Conservation (phyloP, 2,888 invertebrate genomes). For the Scaptomyza parva region DNA sequence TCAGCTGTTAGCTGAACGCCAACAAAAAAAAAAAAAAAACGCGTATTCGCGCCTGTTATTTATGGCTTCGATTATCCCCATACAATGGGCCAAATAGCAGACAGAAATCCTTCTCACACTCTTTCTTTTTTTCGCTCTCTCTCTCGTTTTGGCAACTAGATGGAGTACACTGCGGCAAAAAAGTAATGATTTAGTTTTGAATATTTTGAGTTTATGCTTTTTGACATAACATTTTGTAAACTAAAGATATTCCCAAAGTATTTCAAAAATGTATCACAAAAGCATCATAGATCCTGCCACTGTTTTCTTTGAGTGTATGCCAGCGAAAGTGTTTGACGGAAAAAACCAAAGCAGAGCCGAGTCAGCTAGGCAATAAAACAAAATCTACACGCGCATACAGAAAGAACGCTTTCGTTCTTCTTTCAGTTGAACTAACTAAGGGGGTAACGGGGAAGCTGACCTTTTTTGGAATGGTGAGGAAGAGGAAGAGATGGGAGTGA, state of each 20-base stretch:
- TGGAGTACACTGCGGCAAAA: not conserved
- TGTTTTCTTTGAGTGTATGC: not conserved
- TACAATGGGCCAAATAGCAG: slow-evolving; percentile 62
- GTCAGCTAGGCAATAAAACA: slow-evolving; percentile 70
- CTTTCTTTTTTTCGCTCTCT: too few relatives aligned
- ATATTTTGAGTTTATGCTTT: too few relatives aligned
- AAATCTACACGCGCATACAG: slow-evolving; percentile 63
- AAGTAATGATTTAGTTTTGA: too few relatives aligned
- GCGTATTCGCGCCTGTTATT: slow-evolving; percentile 75
- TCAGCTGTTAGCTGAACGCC: slow-evolving; percentile 30
- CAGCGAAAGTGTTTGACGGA: slow-evolving; percentile 63
- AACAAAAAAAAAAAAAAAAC: slow-evolving; percentile 18
- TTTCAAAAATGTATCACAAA: too few relatives aligned
- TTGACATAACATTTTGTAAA: too few relatives aligned
- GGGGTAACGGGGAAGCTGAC: slow-evolving; percentile 23
- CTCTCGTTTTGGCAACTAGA: not conserved
- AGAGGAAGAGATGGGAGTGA: not conserved
- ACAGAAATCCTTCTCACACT: slow-evolving; percentile 3
- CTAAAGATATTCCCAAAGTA: too few relatives aligned
- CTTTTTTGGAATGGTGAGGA: slow-evolving; percentile 14
- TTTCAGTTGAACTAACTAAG: slow-evolving; percentile 1
- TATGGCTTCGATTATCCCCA: slow-evolving; percentile 79
- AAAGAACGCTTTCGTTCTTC: slow-evolving; percentile 20
- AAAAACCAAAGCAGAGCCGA: slow-evolving; percentile 58
- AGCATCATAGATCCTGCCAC: too few relatives aligned